Conservation (phyloP, 2,888 invertebrate species). For the Hartigia nigra region DNA sequence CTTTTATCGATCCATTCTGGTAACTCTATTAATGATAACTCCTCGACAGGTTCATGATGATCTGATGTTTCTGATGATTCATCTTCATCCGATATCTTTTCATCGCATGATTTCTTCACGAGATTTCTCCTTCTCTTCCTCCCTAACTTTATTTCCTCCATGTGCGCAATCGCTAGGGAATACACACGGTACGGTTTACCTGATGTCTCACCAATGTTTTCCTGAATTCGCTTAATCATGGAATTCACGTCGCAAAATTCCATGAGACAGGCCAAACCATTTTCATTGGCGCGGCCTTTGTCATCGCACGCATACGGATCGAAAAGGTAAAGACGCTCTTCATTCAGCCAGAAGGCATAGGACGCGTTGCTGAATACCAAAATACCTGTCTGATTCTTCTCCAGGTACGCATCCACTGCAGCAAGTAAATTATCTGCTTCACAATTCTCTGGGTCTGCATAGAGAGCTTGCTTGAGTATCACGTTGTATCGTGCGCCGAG, state of each 20-base stretch:
- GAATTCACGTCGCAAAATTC: constrained; percentile 38
- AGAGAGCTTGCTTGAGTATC: constrained; percentile 47
- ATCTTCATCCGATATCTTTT: constrained; percentile 11
- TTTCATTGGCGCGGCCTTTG: constrained; percentile 34
- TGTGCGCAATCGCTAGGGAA: constrained; percentile 48
- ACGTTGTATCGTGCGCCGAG: constrained; percentile 45
- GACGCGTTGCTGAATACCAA: constrained; percentile 49
- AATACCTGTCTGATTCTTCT: constrained; percentile 50
- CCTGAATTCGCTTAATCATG: constrained; percentile 44
- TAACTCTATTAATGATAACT: constrained; percentile 46
- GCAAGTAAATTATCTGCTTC: constrained; percentile 38
- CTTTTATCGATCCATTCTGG: constrained; percentile 44
- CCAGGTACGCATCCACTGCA: constrained; percentile 38
- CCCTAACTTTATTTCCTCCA: constrained; percentile 37
- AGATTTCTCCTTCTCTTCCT: constrained; percentile 9
- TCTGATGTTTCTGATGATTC: constrained; percentile 10
- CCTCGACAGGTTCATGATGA: constrained; percentile 18
- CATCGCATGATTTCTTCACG: constrained; percentile 17
- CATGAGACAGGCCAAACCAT: constrained; percentile 49
- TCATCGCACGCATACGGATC: constrained; percentile 58
- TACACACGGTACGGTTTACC: constrained; percentile 49
- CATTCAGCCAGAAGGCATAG: constrained; percentile 53
- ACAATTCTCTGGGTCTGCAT: constrained; percentile 49
- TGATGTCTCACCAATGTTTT: constrained; percentile 37
- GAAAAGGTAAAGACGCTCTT: constrained; percentile 50